Conservation (phyloP, 2,797 vertebrate genomes). For the Mergus octosetaceus region DNA sequence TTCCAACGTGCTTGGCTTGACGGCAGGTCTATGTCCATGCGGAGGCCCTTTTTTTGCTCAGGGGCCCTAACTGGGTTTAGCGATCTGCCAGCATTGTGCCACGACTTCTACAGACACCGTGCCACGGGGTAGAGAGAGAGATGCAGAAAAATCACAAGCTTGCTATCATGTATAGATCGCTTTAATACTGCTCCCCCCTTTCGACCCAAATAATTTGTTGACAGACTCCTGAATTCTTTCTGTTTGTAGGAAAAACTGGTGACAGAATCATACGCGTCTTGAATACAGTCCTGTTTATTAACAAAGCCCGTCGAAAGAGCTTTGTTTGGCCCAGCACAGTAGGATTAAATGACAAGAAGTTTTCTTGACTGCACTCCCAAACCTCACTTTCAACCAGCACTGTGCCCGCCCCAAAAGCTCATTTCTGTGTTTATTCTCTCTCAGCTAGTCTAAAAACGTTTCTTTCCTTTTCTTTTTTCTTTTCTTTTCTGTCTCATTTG, state of each 20-base stretch:
- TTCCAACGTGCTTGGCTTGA: background rate
- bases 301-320: conserved; percentile 4
- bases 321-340: conserved; percentile 37
- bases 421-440: conserved; percentile 24
- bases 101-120: background rate
- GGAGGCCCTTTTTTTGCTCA: accelerated
- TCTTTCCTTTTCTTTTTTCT: background rate
- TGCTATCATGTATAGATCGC: background rate
- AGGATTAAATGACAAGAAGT: conserved; percentile 46
- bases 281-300: conserved; percentile 23
- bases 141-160: accelerated
- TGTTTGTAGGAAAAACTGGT: background rate
- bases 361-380: background rate
- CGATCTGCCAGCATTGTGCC: accelerated
- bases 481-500: background rate
- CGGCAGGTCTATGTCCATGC: background rate
- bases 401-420: background rate
- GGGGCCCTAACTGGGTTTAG: background rate
- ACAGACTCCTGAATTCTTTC: background rate
- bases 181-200: background rate
- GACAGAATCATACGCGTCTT: background rate
- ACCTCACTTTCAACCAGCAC: conserved; percentile 15
- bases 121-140: background rate
- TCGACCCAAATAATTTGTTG: background rate
- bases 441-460: background rate